A percentile compares a stretch with the other conserved stretches of the same genome.
These are phyloP conservation scores for Bimastos eiseni DNA, from an alignment of 2,888 invertebrate species.

Conservation along the genomic window DNA sequence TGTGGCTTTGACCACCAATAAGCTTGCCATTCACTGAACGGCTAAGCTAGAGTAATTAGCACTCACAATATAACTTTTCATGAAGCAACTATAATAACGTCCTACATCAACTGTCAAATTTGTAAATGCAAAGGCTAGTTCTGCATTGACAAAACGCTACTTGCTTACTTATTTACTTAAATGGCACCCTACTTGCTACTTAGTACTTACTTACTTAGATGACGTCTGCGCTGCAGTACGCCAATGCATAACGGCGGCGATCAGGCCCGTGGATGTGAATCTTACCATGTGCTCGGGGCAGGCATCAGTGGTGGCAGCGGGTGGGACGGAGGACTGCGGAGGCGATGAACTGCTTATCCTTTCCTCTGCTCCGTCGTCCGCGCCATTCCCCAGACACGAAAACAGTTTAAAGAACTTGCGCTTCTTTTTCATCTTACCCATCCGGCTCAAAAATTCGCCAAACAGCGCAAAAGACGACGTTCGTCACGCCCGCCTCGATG, in stretches of 20 bases:
- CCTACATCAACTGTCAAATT: no score
- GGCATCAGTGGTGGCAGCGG: neutral
- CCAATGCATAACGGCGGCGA: neutral
- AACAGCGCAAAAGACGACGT: neutral
- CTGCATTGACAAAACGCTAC: no score
- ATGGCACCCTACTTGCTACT: no score
- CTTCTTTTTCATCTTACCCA: constrained; percentile 40
- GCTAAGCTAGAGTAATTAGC: no score
- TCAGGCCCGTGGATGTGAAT: neutral
- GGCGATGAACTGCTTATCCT: constrained; percentile 29
- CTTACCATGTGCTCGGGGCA: neutral
- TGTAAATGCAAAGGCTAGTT: no score
- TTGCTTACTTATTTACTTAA: no score
- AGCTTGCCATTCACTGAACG: no score
- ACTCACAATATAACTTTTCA: no score
- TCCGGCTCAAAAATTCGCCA: constrained; percentile 16
- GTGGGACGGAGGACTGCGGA: constrained; percentile 33
- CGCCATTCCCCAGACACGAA: constrained; percentile 41
- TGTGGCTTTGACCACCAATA: no score
- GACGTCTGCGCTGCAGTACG: neutral
- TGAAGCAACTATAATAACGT: no score
- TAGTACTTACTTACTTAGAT: no score
- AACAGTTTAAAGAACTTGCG: constrained; percentile 44
- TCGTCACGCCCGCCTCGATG: neutral
- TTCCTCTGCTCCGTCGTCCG: constrained; percentile 35